Evolutionary conservation across 1,140 invertebrate genomes (phyloP), one percentile per base, ranked within the genome.

Genomic region (Caenorhabditis inopinata): DNA sequence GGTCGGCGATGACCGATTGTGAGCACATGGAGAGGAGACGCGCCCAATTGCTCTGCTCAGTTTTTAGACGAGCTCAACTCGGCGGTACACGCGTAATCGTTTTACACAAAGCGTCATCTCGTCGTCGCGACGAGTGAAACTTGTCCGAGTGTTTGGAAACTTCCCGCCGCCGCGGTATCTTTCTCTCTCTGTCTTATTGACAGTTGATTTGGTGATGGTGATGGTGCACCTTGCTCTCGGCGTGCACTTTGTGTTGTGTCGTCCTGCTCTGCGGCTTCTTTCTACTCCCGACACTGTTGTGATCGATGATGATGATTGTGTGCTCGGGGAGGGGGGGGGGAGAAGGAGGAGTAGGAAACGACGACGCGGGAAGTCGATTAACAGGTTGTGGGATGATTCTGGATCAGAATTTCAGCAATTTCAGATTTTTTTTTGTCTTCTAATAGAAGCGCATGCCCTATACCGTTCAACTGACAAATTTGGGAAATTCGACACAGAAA

Each of bases 101-200:
- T n/a, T 68, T 68, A 68, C 58, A 68, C 58, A 21, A 18, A 38
- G 11, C 18, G 11, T 25, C 2, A 7, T 14, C 21, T 32, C 58
- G 23, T 18, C 32, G 23, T 6, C 18, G 32, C 27, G 29, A 32
- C 4, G 25, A 32, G 9, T 14, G 18, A 29, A 68, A 68, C 58
- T 68, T 68, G 58, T 68, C 58, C 35, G 38, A 68, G 58, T 68
- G 38, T 68, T 68, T 68, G n/a, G 58, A 68, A n/a, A n/a, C n/a
- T n/a, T n/a, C 58, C 35, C 27, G 9, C 5, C 32, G 9, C 21
- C 1, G 51, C 12, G 27, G 27, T 18, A 32, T 14, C 25, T 7
- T 3, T 58, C 4, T 51, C 49, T 51, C n/a, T 51, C 49, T 32
- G 3, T 58, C 58, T 68, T 38, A 68, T 38, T 68, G 58, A 68